A percentile compares a stretch with the other conserved stretches of the same genome.
Conservation (phyloP, 2,888 invertebrate species). For the Zaprionus obscuricornis region DNA sequence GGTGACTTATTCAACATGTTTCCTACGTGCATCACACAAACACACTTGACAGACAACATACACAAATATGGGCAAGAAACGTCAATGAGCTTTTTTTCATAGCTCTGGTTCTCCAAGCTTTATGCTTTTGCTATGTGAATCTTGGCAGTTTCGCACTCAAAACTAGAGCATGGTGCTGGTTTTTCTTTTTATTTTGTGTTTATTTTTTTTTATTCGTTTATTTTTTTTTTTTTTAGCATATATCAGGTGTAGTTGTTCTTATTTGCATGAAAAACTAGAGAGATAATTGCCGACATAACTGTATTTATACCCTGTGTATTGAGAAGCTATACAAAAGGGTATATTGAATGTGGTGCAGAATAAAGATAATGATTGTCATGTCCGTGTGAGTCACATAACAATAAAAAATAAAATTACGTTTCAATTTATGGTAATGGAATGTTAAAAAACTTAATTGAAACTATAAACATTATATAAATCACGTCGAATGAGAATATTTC, state of each 20-base stretch:
- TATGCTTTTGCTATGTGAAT: conserved; percentile 31
- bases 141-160: conserved; percentile 32
- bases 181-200: too few species aligned
- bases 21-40: conserved; percentile 54
- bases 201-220: too few species aligned
- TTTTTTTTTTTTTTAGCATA: conserved; percentile 31
- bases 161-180: conserved; percentile 61
- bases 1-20: conserved; percentile 43
- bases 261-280: conserved; percentile 52
- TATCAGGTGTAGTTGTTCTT: conserved; percentile 39
- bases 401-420: conserved; percentile 1
- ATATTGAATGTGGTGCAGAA: neutral
- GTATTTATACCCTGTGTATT: conserved; percentile 20
- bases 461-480: conserved; percentile 10
- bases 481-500: conserved; percentile 24
- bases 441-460: neutral
- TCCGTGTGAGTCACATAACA: neutral
- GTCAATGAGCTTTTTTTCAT: conserved; percentile 30
- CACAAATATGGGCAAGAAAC: neutral
- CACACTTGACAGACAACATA: conserved; percentile 27
- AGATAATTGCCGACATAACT: conserved; percentile 47
- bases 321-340: neutral
- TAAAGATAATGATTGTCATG: neutral
- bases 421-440: neutral
- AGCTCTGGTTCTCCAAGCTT: conserved; percentile 20